phyloP scores from a whole-genome alignment of 2,797 vertebrate species.

The Peromyscus nudipes region DNA sequence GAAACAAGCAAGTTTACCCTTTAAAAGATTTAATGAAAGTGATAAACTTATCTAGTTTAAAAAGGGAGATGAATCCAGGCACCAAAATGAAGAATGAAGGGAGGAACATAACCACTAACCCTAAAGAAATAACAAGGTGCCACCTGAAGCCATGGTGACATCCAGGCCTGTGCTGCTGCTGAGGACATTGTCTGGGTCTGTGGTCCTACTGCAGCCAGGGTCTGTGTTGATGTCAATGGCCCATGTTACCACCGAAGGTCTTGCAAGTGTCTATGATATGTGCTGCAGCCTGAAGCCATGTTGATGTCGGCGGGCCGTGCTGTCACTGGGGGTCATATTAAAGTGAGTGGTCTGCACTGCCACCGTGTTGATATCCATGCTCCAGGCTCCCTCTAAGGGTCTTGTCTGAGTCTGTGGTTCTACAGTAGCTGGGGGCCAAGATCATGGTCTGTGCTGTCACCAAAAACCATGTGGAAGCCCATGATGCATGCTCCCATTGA shows the following conservation, averaged over 20 bases:
- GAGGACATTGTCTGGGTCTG: neutral
- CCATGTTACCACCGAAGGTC: neutral
- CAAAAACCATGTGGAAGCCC: neutral
- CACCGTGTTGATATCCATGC: neutral
- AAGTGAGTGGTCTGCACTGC: neutral
- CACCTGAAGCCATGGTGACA: neutral
- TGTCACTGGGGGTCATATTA: neutral
- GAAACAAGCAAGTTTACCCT: neutral
- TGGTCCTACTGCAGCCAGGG: neutral
- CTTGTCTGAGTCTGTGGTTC: neutral
- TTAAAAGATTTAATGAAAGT: neutral
- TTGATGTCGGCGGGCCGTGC: neutral
- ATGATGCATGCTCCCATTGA: neutral
- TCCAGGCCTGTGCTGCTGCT: neutral
- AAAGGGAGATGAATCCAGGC: neutral
- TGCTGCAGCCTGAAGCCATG: neutral
- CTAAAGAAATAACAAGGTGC: neutral
- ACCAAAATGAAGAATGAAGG: conserved; percentile 12
- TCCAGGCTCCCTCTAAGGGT: neutral
- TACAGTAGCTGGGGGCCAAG: neutral
- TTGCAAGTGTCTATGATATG: neutral
- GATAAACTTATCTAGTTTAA: neutral
- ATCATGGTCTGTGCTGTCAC: neutral
- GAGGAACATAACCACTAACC: neutral
- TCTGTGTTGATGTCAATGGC: neutral